A percentile compares a stretch with the other conserved stretches of the same genome.
Conservation (phyloP, 2,888 invertebrate genomes). For the Acrobasis repandana region DNA sequence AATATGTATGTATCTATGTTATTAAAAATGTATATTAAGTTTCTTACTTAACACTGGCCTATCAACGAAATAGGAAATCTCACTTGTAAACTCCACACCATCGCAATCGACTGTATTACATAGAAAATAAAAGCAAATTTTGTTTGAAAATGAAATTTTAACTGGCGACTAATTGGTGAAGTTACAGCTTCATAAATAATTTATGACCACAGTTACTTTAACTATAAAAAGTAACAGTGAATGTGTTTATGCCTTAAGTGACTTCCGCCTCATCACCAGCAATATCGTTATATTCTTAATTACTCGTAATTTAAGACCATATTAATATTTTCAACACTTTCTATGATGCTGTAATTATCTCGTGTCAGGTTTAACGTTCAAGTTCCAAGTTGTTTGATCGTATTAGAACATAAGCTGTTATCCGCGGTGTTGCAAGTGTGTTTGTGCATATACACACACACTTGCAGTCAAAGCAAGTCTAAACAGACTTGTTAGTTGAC, state of each 20-base stretch:
- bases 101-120: neutral
- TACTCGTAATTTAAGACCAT: neutral
- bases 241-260: constrained; percentile 19
- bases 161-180: constrained; percentile 22
- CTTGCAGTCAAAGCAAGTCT: too few species aligned
- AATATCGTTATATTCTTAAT: neutral
- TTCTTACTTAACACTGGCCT: neutral
- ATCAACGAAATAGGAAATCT: constrained; percentile 2
- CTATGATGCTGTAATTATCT: neutral
- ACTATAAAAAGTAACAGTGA: constrained; percentile 32
- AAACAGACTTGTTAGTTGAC: too few species aligned
- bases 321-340: neutral
- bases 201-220: constrained; percentile 35
- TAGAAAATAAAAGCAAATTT: neutral
- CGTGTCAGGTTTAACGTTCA: neutral
- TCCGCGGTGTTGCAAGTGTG: too few species aligned
- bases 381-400: too few species aligned
- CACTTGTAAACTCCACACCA: neutral
- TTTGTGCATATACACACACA: too few species aligned
- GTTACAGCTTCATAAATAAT: constrained; percentile 33
- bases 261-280: neutral
- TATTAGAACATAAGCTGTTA: too few species aligned
- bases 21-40: neutral
- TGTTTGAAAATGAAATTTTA: constrained; percentile 7
- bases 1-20: neutral